A percentile compares a stretch with the other conserved stretches of the same genome.
Evolutionary conservation across 1,140 invertebrate species (phyloP).

Genomic region (Rhyacophila brunnea): DNA sequence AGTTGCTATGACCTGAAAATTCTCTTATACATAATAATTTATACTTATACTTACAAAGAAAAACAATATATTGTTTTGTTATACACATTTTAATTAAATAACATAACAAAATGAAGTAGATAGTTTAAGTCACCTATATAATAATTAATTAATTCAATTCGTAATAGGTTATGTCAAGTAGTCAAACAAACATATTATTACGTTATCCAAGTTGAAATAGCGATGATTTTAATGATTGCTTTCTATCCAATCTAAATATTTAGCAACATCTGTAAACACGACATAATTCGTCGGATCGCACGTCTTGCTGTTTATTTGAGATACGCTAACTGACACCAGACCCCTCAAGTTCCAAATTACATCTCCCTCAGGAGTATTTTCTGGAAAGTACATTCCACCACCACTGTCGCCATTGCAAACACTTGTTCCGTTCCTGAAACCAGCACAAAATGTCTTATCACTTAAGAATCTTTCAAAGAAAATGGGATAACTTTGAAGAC

Average conservation of each 20-base stretch:
- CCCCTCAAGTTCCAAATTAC: constrained; percentile 38
- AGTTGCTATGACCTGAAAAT: too few relatives aligned
- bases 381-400: constrained; percentile 38
- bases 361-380: constrained; percentile 19
- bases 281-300: constrained; percentile 39
- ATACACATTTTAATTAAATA: too few relatives aligned
- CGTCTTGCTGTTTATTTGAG: constrained; percentile 28
- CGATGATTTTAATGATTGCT: neutral
- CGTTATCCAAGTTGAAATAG: too few relatives aligned
- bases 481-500: constrained; percentile 39
- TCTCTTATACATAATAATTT: too few relatives aligned
- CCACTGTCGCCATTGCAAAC: constrained; percentile 44
- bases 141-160: too few relatives aligned
- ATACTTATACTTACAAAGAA: too few relatives aligned
- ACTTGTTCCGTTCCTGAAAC: constrained; percentile 23
- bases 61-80: too few relatives aligned
- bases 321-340: constrained; percentile 38
- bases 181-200: too few relatives aligned
- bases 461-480: constrained; percentile 14
- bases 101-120: too few relatives aligned
- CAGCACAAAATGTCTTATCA: constrained; percentile 17
- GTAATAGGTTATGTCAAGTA: too few relatives aligned
- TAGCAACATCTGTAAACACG: constrained; percentile 39
- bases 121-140: too few relatives aligned
- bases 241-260: constrained; percentile 30